A percentile compares a stretch with the other conserved stretches of the same genome.
phyloP scores from a whole-genome alignment of 1,140 invertebrate genomes.

The Elymnias hypermnestra region DNA sequence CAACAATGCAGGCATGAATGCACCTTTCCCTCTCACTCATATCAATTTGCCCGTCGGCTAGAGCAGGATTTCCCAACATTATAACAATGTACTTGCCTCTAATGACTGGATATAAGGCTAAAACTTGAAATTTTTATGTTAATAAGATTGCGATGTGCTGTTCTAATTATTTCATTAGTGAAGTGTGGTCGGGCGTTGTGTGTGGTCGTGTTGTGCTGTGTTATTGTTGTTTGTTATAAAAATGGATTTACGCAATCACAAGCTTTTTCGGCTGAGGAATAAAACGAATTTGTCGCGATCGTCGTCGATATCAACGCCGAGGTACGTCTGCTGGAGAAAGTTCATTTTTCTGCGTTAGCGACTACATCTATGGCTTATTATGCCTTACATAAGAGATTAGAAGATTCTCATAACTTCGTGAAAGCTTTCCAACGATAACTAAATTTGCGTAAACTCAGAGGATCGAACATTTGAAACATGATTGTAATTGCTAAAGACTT shows the following conservation, averaged over 20 bases:
- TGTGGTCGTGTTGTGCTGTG: slow-evolving; percentile 53
- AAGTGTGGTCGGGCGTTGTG: slow-evolving; percentile 44
- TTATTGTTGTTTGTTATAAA: slow-evolving; percentile 29
- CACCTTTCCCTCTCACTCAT: slow-evolving; percentile 41
- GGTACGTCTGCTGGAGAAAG: slow-evolving; percentile 46
- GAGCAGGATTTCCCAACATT: slow-evolving; percentile 43
- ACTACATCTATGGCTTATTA: too few species aligned
- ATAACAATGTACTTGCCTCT: slow-evolving; percentile 40
- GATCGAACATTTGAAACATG: too few species aligned
- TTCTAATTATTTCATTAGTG: slow-evolving; percentile 65
- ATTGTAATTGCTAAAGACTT: too few species aligned
- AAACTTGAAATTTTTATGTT: slow-evolving; percentile 72
- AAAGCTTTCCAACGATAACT: too few species aligned
- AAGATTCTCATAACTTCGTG: too few species aligned
- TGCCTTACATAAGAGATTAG: too few species aligned
- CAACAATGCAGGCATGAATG: slow-evolving; percentile 37
- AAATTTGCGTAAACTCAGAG: too few species aligned
- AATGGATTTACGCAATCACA: slow-evolving; percentile 64
- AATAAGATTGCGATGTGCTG: slow-evolving; percentile 64
- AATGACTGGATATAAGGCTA: slow-evolving; percentile 56
- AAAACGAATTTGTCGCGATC: slow-evolving; percentile 50
- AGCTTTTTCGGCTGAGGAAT: slow-evolving; percentile 43
- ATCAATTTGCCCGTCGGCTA: slow-evolving; percentile 23
- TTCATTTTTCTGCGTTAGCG: too few species aligned
- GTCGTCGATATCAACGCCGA: slow-evolving; percentile 57